Base-by-base conservation (phyloP, 1,140 invertebrate species). In the Eumaeus atala region DNA sequence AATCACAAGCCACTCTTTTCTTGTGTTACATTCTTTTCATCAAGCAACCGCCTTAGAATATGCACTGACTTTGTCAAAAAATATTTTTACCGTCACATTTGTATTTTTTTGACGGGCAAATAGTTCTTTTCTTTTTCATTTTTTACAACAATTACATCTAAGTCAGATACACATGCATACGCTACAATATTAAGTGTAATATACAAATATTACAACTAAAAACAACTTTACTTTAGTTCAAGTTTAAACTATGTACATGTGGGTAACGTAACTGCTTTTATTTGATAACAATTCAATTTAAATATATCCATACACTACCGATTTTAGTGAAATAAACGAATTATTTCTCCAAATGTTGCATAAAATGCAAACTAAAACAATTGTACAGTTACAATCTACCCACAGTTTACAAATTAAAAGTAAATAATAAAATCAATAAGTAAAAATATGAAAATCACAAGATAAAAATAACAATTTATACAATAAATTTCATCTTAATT, bases 1-100 rank as follows among this genome's bases (percentile, higher is more conserved):
- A 61, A 59, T 60, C 78, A 82, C 78, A 77, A 82, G 78, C 48
- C 51, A 55, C 47, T 82, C 69, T 82, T 82, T 82, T 82, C 78
- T 79, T 77, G 78, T 72, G 76, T 79, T 81, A 79, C 78, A 79
- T 59, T 59, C 51, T 52, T 66, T 60, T 21, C 61, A 66, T 60
- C 58, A 48, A 59, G 66, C 69, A 70, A 72, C 74, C 72, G 74
- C 77, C 74, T 63, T 66, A 71, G 72, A 69, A 72, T 68, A 74
- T 68, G 74, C 67, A 77, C 78, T 76, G 76, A 77, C 73, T 67
- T 73, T 60, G 61, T 61, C 61, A 67, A 77, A 82, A 79, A 72
- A 77, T 74, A 75, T 64, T 74, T 68, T 77, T 75, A 77, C 58
- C 72, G 62, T 53, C n/a, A 56, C 16, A 33, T 21, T 61, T 64